Evolutionary conservation across 2,797 vertebrate species (phyloP).

Genomic region (Linurgus olivaceus): DNA sequence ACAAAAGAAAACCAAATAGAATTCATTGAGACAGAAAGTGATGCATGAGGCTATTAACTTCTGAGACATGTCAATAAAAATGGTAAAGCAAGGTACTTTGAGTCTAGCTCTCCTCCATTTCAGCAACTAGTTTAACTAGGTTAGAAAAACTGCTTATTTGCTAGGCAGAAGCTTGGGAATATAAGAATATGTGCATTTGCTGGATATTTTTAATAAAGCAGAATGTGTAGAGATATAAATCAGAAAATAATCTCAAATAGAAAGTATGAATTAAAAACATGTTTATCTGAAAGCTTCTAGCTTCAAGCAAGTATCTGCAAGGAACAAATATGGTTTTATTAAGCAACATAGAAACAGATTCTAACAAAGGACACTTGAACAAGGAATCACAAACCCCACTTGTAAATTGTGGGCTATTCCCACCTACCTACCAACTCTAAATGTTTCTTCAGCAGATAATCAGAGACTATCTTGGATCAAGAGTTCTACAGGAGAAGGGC

Average conservation of each 20-base stretch:
- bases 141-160: not conserved
- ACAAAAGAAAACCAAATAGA: not conserved
- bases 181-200: not conserved
- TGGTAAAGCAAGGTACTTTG: not conserved
- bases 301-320: conserved; percentile 18
- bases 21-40: not conserved
- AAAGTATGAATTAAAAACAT: not conserved
- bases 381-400: not conserved
- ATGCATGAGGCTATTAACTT: not conserved
- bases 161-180: conserved; percentile 24
- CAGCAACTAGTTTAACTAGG: not conserved
- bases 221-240: not conserved
- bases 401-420: conserved; percentile 16
- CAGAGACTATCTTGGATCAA: not conserved
- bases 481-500: not conserved
- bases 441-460: conserved; percentile 37
- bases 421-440: conserved; percentile 4
- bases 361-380: not conserved
- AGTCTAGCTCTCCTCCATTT: not conserved
- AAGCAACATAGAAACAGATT: not conserved
- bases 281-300: conserved; percentile 11
- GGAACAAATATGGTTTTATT: not conserved
- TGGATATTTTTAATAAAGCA: not conserved
- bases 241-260: conserved; percentile 8
- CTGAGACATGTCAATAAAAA: not conserved